Evolutionary conservation across 2,797 vertebrate genomes (phyloP), one percentile per base, ranked within the genome.

Genomic region (Oophaga sylvatica): DNA sequence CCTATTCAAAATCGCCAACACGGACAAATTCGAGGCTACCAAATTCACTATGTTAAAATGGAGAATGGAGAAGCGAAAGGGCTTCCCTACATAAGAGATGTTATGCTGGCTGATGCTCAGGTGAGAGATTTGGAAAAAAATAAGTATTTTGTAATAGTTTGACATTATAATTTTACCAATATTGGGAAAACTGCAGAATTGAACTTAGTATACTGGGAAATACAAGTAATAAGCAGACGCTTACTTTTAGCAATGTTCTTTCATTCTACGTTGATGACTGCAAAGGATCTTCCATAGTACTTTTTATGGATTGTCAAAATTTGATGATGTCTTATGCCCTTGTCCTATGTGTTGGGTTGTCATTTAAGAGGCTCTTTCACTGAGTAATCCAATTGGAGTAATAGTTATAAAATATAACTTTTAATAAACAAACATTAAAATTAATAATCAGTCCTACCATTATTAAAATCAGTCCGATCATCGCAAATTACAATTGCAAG

Each of bases 71-170:
- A 99, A 94, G 97, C 98, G 60, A 95, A 96, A 57, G 98, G 98
- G 88, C 95, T 96, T 87, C 98, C 98, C 90, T 96, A 97, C 90
- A 99, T 99, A 93, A 98, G 97, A 94, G 98, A 99, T 15, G 92
- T 99, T 93, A 99, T 99, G 98, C 94, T 99, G 92, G 97, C 98
- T 0, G 98, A 99, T 0, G 97, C 98, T 91, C 98, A 99, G 98
- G 98, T 99, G 92, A 91, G 94, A n/a, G 41, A 88, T 86, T n/a
- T 53, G 48, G 48, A 11, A 53, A 53, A 41, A 53, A 3, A 53
- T 53, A 53, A 53, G 1, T 53, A 59, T 4, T 59, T 59, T 17
- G 57, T 59, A 59, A 59, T 59, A 15, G 12, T 59, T 3, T 59
- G 16, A 2, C 57, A 59, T 59, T 15, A 15, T 59, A 59, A 12